Conservation (phyloP, 2,888 invertebrate species). For the Hermaeophaga mercurialis region DNA sequence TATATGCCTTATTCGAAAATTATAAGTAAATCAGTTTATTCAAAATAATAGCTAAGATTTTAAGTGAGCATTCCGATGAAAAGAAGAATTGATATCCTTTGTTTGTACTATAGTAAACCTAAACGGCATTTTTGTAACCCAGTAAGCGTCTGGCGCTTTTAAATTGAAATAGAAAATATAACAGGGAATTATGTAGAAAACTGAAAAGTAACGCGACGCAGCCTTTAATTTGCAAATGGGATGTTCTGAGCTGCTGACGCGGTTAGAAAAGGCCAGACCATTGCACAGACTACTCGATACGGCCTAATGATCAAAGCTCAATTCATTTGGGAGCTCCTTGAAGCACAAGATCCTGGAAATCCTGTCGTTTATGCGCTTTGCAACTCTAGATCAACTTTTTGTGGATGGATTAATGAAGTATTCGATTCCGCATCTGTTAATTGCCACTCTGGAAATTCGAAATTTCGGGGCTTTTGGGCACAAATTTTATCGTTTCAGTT, state of each 20-base stretch:
- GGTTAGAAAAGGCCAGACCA: constrained; percentile 31
- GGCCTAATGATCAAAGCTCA: constrained; percentile 48
- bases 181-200: too few species aligned
- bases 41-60: too few species aligned
- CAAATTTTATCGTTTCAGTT: neutral
- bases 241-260: constrained; percentile 49
- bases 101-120: too few species aligned
- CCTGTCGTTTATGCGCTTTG: constrained; percentile 19
- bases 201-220: constrained; percentile 47
- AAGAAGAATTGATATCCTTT: too few species aligned
- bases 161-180: too few species aligned
- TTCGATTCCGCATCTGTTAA: neutral
- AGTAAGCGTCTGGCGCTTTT: too few species aligned
- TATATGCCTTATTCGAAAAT: too few species aligned
- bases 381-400: constrained; percentile 8
- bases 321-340: constrained; percentile 18
- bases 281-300: constrained; percentile 28
- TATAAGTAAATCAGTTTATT: too few species aligned
- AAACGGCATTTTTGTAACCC: too few species aligned
- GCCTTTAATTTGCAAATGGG: constrained; percentile 58
- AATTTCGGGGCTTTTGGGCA: neutral
- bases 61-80: too few species aligned
- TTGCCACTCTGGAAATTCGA: too few species aligned
- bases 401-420: neutral
- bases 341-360: constrained; percentile 12